Base-by-base conservation (phyloP, 2,113 vertebrate species). In the Lathamus discolor region DNA sequence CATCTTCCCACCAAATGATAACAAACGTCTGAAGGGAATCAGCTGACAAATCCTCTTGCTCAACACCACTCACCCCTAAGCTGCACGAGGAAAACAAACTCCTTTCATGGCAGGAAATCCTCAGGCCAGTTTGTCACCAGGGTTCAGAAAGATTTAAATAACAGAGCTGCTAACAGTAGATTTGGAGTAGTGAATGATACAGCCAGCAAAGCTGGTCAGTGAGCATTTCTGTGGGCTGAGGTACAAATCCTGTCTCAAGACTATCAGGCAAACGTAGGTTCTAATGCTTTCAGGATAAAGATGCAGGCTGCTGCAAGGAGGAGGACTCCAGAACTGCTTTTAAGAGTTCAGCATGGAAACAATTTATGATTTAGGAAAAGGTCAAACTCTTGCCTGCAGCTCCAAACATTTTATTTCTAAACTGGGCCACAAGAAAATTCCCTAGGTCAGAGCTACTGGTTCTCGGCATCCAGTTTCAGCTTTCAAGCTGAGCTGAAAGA, bases 31-130 rank as follows among this genome's bases (percentile, higher is more conserved):
- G 75, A 82, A 91, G 54, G 73, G 93, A 91, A 92, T 92, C 93
- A 90, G 90, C 88, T 90, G 93, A 92, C 75, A 96, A 94, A 90
- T 83, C 86, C 88, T 91, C 78, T 96, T 96, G 94, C 94, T 95
- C 90, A 95, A 93, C 83, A 90, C 63, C 43, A 74, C 72, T 81
- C 3, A 2, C 52, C 88, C 88, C 68, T 72, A 87, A 88, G 88
- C 68, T 86, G 92, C 67, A 62, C 7, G 82, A 84, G 92, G 49
- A 89, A 95, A 94, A 83, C 94, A 92, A 95, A 81, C 87, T 88
- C 74, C 72, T 94, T 92, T 92, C 90, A 93, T 55, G 92, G 93
- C 91, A 92, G 96, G 95, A 97, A 96, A 92, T 96, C 92, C 90
- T 90, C 79, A 70, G 91, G 73, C 87, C 72, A 57, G 82, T 90